phyloP scores from a whole-genome alignment of 2,797 vertebrate genomes.

The Danionella dracula region DNA sequence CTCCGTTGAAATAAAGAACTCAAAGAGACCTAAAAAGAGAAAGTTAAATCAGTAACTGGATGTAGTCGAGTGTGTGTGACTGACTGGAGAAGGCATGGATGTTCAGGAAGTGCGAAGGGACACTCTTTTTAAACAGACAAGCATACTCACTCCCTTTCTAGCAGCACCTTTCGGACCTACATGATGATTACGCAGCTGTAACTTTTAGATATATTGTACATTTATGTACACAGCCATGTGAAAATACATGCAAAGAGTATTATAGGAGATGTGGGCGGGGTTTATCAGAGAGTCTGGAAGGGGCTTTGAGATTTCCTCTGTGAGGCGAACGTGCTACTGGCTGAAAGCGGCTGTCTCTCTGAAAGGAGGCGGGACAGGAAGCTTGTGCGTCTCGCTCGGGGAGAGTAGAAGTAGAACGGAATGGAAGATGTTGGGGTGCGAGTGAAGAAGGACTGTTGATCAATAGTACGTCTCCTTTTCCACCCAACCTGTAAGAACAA shows the following conservation, averaged over 20 bases:
- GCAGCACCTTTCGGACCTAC: slow-evolving; percentile 71
- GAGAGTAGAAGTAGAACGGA: slow-evolving; percentile 52
- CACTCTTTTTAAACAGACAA: slow-evolving; percentile 59
- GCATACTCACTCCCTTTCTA: slow-evolving; percentile 54
- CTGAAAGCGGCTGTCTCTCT: slow-evolving; percentile 67
- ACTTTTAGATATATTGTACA: slow-evolving; percentile 72
- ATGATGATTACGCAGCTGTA: slow-evolving; percentile 76
- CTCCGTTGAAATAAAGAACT: background rate
- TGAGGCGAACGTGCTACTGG: slow-evolving; percentile 70
- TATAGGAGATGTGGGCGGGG: slow-evolving; percentile 63
- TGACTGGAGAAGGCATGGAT: slow-evolving; percentile 37
- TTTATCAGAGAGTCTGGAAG: slow-evolving; percentile 63
- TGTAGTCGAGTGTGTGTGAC: slow-evolving; percentile 61
- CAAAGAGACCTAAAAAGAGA: background rate
- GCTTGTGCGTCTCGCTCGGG: slow-evolving; percentile 29
- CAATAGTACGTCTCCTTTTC: slow-evolving; percentile 79
- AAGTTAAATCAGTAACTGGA: slow-evolving; percentile 19
- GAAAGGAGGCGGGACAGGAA: slow-evolving; percentile 43
- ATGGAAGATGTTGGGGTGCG: slow-evolving; percentile 60
- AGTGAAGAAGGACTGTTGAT: slow-evolving; percentile 61
- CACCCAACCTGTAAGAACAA: slow-evolving; percentile 71
- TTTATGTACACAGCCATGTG: slow-evolving; percentile 74
- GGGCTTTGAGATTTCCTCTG: slow-evolving; percentile 69
- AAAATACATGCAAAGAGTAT: slow-evolving; percentile 78
- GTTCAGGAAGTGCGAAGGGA: slow-evolving; percentile 33